Conservation (phyloP, 2,888 invertebrate genomes). For the Stegana nigrithorax region DNA sequence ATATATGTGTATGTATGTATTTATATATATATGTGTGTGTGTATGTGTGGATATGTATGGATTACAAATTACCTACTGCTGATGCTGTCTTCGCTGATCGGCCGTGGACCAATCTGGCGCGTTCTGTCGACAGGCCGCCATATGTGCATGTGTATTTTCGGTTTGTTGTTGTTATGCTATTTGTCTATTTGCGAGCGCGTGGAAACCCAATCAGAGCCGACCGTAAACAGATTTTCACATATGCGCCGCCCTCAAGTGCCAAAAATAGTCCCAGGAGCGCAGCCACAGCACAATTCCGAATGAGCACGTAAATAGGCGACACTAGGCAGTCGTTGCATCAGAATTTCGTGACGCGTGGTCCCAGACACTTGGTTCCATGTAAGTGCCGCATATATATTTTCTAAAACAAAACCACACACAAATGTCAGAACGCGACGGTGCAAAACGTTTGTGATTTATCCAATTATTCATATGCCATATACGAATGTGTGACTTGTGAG, state of each 20-base stretch:
- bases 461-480: too few species aligned
- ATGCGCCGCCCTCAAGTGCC: slow-evolving; percentile 59
- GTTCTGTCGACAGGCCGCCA: background rate
- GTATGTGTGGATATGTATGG: too few species aligned
- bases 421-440: background rate
- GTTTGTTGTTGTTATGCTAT: background rate
- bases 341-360: slow-evolving; percentile 10
- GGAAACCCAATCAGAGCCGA: slow-evolving; percentile 6
- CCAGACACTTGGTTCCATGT: too few species aligned
- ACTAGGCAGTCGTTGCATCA: slow-evolving; percentile 71
- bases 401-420: too few species aligned
- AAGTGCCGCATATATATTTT: too few species aligned
- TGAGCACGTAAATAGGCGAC: slow-evolving; percentile 43
- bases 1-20: too few species aligned
- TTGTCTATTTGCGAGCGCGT: background rate
- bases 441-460: background rate
- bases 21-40: too few species aligned
- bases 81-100: too few species aligned
- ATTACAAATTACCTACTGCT: too few species aligned
- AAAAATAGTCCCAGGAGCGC: slow-evolving; percentile 63
- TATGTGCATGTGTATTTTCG: slow-evolving; percentile 8
- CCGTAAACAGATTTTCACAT: slow-evolving; percentile 9
- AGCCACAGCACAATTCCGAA: slow-evolving; percentile 18
- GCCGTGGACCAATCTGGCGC: slow-evolving; percentile 7
- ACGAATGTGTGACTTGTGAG: background rate